phyloP scores from a whole-genome alignment of 2,888 invertebrate species.

The Noctua fimbriata region DNA sequence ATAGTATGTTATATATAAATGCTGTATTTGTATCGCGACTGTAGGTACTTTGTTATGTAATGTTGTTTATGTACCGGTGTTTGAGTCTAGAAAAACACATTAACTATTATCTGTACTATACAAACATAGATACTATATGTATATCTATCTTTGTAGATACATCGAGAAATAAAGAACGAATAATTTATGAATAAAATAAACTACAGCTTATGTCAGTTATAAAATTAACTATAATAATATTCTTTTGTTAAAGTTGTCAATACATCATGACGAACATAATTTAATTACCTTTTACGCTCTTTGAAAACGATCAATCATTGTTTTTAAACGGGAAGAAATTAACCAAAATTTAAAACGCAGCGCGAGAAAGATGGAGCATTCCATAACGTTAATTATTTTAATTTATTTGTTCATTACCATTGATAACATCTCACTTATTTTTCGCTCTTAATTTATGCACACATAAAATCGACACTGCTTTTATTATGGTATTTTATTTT shows the following conservation, averaged over 20 bases:
- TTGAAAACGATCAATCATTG: conserved; percentile 49
- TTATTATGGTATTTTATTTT: neutral
- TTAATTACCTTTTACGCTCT: conserved; percentile 25
- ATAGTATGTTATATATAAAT: neutral
- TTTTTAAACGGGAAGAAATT: conserved; percentile 38
- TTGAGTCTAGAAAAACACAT: neutral
- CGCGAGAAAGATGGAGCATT: conserved; percentile 23
- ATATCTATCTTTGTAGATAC: neutral
- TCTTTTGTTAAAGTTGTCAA: conserved; percentile 35
- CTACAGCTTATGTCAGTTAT: neutral
- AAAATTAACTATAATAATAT: neutral
- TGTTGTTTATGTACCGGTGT: neutral
- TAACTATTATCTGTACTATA: neutral
- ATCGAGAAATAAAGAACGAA: neutral
- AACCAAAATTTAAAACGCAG: conserved; percentile 31
- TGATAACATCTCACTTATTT: conserved; percentile 33
- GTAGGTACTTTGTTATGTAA: neutral
- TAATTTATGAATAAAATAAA: neutral
- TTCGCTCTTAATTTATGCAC: conserved; percentile 25
- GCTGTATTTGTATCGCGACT: neutral
- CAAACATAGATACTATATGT: no score
- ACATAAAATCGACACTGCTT: neutral
- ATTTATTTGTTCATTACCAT: conserved; percentile 44
- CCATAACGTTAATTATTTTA: conserved; percentile 43
- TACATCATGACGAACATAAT: conserved; percentile 9